Conservation (phyloP, 2,113 vertebrate genomes). For the Uropsilus gracilis region DNA sequence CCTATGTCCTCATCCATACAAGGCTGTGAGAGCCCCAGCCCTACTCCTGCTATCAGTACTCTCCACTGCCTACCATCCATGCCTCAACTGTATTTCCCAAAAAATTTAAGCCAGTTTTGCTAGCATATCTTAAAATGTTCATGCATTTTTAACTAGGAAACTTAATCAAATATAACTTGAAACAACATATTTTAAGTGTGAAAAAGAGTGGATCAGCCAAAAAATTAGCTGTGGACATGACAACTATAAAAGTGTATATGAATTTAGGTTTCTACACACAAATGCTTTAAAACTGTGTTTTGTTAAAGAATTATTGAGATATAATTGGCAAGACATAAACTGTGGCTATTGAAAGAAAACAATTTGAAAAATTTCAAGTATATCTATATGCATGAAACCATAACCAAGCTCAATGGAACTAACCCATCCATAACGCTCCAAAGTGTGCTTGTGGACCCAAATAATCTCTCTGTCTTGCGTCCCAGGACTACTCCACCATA, state of each 20-base stretch:
- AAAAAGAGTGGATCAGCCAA: not conserved
- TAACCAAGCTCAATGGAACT: too few species aligned
- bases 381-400: not conserved
- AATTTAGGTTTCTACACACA: not conserved
- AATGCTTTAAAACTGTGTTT: not conserved
- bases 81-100: not conserved
- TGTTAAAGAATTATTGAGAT: not conserved
- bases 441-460: not conserved
- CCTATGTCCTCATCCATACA: not conserved
- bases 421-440: not conserved
- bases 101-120: not conserved
- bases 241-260: not conserved
- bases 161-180: not conserved
- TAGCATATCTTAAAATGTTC: not conserved
- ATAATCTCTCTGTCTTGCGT: not conserved
- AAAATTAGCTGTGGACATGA: not conserved
- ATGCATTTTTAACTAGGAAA: not conserved
- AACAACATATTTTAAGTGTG: not conserved
- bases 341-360: not conserved
- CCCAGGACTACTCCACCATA: rapidly evolving
- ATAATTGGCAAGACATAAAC: not conserved
- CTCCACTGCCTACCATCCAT: not conserved
- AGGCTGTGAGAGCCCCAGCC: not conserved
- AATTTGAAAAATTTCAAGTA: not conserved
- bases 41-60: not conserved